Conservation (phyloP, 1,140 invertebrate species). For the Ooceraea biroi region DNA sequence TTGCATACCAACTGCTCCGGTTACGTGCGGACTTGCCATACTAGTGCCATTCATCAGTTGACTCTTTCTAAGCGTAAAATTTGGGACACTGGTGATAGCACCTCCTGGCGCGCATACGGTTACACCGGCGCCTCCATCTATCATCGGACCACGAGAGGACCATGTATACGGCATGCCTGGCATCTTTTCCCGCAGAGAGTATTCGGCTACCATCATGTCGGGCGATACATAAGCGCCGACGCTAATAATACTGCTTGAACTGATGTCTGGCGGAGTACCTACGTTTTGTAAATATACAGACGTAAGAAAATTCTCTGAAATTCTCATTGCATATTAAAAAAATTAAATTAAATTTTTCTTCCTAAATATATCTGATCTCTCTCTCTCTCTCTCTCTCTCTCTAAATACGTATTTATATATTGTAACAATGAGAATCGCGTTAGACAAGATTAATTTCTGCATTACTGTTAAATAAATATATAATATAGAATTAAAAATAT, state of each 20-base stretch:
- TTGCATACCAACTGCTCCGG: constrained; percentile 92
- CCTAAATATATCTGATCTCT: neutral
- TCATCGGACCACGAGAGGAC: constrained; percentile 96
- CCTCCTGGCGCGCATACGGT: constrained; percentile 97
- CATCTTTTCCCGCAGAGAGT: constrained; percentile 94
- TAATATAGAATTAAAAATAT: too few relatives aligned
- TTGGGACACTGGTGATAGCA: constrained; percentile 97
- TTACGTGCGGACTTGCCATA: constrained; percentile 98
- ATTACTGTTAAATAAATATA: too few relatives aligned
- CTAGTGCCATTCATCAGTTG: constrained; percentile 99
- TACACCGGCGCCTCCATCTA: constrained; percentile 96
- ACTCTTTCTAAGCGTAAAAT: constrained; percentile 94
- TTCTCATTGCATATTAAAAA: neutral
- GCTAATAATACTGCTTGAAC: constrained; percentile 93
- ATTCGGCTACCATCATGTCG: constrained; percentile 98
- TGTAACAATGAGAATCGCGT: neutral
- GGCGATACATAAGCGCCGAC: constrained; percentile 98
- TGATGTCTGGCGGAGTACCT: constrained; percentile 95
- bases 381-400: too few relatives aligned
- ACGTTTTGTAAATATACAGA: constrained; percentile 35
- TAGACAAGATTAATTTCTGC: neutral
- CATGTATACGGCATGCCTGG: constrained; percentile 97
- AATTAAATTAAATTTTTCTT: neutral
- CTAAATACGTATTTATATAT: neutral
- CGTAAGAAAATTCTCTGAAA: neutral